Base-by-base conservation (phyloP, 2,113 vertebrate species). In the Spilogale gracilis region DNA sequence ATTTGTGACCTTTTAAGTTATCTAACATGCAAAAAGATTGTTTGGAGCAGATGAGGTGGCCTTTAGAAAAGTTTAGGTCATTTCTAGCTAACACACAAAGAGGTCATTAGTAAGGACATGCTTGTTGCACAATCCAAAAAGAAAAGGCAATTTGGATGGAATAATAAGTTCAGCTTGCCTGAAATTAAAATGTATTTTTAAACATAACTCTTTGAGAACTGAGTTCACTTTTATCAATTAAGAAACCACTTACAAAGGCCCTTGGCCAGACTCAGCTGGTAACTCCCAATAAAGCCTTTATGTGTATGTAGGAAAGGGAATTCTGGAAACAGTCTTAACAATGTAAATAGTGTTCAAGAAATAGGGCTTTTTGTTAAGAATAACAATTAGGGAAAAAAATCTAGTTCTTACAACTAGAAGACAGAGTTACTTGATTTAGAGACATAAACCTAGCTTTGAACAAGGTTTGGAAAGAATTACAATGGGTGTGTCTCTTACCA, bases 401-500 rank as follows among this genome's bases (percentile, higher is more conserved):
- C 13, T 67, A 84, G 32, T 78, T 88, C 76, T 89, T 50, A 7
- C 60, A 93, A 92, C 85, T 63, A 87, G 38, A 91, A n/a, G 50
- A 78, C 71, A 91, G 82, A 93, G 25, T 80, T 74, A 79, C 71
- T 83, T 74, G 86, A 45, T 61, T 90, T 80, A 61, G 82, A 88
- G 67, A 73, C 17, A 93, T 9, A 73, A 92, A 73, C 60, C 32
- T 43, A 63, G 76, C 23, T 82, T 69, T 78, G 32, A 81, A 81
- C 54, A 25, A 5, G 23, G n/a, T 79, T 60, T 74, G 9, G 54
- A 81, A 78, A 79, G 56, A 50, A 86, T 63, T 32, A 65, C 11
- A 25, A 0, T 1, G 13, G 27, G 56, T 5, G 11, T 0, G 48
- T 13, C 50, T 94, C 98, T 98, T 99, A 99, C 99, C 99, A 0